Percentiles rank a stretch among this genome's conserved stretches.
Conservation (phyloP, 2,113 vertebrate species). For the Hoplias malabaricus region DNA sequence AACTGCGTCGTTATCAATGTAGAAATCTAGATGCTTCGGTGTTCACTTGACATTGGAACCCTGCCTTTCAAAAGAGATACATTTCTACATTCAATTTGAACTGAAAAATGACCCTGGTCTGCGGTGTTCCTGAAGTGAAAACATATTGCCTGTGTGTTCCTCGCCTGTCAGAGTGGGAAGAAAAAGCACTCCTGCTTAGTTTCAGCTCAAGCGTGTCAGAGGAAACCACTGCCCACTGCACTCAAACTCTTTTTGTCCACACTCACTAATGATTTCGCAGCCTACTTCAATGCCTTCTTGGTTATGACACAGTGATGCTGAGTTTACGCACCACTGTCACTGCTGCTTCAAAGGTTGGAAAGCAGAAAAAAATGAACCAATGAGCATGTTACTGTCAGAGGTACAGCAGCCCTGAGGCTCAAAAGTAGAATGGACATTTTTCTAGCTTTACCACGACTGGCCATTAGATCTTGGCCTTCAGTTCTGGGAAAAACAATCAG, state of each 20-base stretch:
- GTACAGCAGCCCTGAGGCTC: neutral
- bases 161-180: neutral
- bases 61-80: constrained; percentile 30
- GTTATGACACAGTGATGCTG: neutral
- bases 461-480: no score
- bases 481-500: no score
- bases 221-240: neutral
- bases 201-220: neutral
- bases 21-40: constrained; percentile 56
- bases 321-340: neutral
- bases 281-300: neutral
- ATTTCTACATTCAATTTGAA: constrained; percentile 53
- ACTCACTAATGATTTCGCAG: neutral
- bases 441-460: no score
- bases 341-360: neutral
- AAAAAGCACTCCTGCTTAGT: neutral
- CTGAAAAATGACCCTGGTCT: constrained; percentile 39
- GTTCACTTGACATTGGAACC: constrained; percentile 3
- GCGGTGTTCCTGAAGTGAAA: constrained; percentile 57
- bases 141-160: constrained; percentile 50
- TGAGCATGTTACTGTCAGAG: neutral
- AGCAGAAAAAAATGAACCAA: neutral
- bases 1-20: constrained; percentile 50
- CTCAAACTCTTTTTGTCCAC: constrained; percentile 10
- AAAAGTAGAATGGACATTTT: neutral